Percentiles rank a stretch among this genome's conserved stretches.
phyloP scores from a whole-genome alignment of 2,113 vertebrate species.

The Furnarius figulus region DNA sequence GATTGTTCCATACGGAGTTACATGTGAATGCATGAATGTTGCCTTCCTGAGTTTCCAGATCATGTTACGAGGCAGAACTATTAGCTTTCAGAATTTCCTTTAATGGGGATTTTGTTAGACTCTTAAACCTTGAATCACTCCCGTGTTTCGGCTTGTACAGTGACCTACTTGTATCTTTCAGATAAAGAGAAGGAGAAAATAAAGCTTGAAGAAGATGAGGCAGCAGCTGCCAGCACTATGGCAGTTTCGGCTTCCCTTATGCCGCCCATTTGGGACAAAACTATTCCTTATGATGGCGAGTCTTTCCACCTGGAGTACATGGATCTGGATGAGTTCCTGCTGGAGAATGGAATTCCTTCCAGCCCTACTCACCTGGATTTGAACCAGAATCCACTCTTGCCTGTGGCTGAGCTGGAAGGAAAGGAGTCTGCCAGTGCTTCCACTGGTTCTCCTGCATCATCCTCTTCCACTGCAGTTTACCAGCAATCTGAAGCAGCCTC shows the following conservation, averaged over 20 bases:
- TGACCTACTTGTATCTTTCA: slow-evolving; percentile 72
- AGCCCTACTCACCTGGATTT: slow-evolving; percentile 81
- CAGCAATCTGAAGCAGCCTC: slow-evolving; percentile 76
- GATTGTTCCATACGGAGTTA: background rate
- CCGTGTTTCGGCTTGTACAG: background rate
- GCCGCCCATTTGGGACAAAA: slow-evolving; percentile 97
- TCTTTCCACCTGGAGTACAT: slow-evolving; percentile 98
- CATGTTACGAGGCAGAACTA: background rate
- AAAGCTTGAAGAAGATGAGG: slow-evolving; percentile 82
- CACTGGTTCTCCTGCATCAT: slow-evolving; percentile 72
- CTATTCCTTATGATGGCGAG: slow-evolving; percentile 95
- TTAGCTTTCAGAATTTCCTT: background rate
- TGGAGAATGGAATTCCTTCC: slow-evolving; percentile 95
- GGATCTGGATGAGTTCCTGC: slow-evolving; percentile 98
- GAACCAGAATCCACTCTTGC: slow-evolving; percentile 83
- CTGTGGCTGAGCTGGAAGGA: slow-evolving; percentile 80
- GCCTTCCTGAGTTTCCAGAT: background rate
- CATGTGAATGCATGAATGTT: background rate
- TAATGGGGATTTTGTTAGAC: background rate
- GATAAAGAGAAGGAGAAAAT: slow-evolving; percentile 84
- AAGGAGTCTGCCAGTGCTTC: slow-evolving; percentile 75
- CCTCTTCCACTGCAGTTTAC: slow-evolving; percentile 76
- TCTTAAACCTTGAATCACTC: background rate
- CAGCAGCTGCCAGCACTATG: slow-evolving; percentile 78
- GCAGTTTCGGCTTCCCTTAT: slow-evolving; percentile 93